These are phyloP conservation scores for Calephelis perditalis DNA, from an alignment of 2,888 invertebrate species.

Conservation along the genomic window DNA sequence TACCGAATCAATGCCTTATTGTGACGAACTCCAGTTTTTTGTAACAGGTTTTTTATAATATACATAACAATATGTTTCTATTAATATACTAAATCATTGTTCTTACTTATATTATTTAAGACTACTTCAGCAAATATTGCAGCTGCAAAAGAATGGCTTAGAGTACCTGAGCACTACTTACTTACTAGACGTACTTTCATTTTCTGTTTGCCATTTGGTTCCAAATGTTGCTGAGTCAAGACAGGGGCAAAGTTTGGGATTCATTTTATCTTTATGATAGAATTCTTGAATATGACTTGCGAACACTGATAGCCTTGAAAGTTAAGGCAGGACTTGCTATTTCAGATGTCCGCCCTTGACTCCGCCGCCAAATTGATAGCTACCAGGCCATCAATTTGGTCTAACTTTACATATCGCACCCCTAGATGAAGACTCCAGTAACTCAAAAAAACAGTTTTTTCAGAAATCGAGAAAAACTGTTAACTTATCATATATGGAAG, in stretches of 20 bases:
- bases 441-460: constrained; percentile 14
- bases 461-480: background rate
- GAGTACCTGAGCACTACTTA: constrained; percentile 21
- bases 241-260: constrained; percentile 32
- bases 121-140: constrained; percentile 25
- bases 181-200: constrained; percentile 25
- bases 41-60: no score
- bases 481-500: constrained; percentile 15
- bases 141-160: constrained; percentile 28
- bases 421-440: constrained; percentile 20
- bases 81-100: no score
- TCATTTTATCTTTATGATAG: constrained; percentile 4
- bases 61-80: no score
- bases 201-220: constrained; percentile 26
- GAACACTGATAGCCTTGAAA: background rate
- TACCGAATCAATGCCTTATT: no score
- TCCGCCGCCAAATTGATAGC: background rate
- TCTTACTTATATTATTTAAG: constrained; percentile 7
- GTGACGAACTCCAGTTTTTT: no score
- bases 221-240: constrained; percentile 26
- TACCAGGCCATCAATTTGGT: background rate
- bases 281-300: background rate
- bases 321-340: constrained; percentile 5
- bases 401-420: constrained; percentile 1
- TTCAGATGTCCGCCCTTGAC: background rate